Conservation (phyloP, 2,113 vertebrate genomes). For the Proteles cristata region DNA sequence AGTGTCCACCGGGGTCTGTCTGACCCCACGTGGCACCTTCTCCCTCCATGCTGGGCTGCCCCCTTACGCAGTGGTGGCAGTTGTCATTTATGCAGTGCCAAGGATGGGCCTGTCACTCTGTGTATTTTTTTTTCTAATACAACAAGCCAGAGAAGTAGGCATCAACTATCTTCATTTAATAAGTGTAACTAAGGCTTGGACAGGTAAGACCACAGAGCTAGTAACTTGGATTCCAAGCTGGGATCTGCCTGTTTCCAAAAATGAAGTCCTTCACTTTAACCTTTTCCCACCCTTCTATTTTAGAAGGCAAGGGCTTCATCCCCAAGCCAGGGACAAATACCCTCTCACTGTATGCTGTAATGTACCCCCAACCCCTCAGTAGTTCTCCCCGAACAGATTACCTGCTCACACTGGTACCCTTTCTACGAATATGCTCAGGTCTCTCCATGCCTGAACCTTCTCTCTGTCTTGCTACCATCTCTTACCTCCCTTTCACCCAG, state of each 20-base stretch:
- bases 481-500: background rate
- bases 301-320: background rate
- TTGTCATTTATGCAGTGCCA: background rate
- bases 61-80: background rate
- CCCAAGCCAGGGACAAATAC: background rate
- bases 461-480: background rate
- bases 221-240: background rate
- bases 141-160: background rate
- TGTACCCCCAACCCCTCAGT: background rate
- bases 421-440: background rate
- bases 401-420: background rate
- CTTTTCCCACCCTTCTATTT: background rate
- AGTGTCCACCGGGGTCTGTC: background rate
- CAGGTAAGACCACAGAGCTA: background rate
- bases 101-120: background rate
- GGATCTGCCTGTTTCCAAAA: background rate
- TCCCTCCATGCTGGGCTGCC: rapidly evolving
- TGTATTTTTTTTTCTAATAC: background rate
- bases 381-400: background rate
- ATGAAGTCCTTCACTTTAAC: background rate
- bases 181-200: background rate
- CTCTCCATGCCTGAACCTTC: background rate
- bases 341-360: background rate
- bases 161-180: background rate
- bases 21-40: background rate